Percentiles rank a stretch among this genome's conserved stretches.
phyloP scores from a whole-genome alignment of 2,113 vertebrate species.

The Antigone vipio region DNA sequence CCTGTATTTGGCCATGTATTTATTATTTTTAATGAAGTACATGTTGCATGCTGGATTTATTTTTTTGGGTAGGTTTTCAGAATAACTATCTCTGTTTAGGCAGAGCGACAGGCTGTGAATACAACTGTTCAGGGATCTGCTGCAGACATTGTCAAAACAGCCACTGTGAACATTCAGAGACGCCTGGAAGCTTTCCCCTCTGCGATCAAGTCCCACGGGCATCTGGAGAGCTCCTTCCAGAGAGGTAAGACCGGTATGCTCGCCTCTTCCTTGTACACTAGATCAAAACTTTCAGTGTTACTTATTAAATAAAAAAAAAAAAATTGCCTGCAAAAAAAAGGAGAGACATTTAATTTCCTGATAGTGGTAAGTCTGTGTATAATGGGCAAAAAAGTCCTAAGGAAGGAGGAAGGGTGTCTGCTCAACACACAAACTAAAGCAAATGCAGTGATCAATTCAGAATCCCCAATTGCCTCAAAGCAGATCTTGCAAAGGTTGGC shows the following conservation, averaged over 20 bases:
- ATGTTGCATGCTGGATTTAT: neutral
- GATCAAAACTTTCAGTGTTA: neutral
- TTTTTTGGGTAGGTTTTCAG: neutral
- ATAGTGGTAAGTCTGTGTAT: neutral
- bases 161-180: slow-evolving; percentile 92
- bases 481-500: neutral
- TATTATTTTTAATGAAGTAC: neutral
- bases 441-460: neutral
- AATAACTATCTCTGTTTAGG: slow-evolving; percentile 68
- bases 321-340: neutral
- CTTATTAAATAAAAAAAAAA: neutral
- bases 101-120: slow-evolving; percentile 95
- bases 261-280: neutral
- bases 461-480: neutral
- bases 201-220: slow-evolving; percentile 81
- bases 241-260: slow-evolving; percentile 47
- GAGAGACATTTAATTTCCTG: neutral
- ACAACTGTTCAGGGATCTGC: slow-evolving; percentile 96
- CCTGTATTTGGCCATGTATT: neutral
- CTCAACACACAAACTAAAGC: neutral
- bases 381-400: neutral
- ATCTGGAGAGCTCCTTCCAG: slow-evolving; percentile 66
- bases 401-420: neutral
- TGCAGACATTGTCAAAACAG: slow-evolving; percentile 93
- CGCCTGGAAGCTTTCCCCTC: slow-evolving; percentile 76